phyloP scores from a whole-genome alignment of 2,888 invertebrate genomes.

The Orthosia incerta region DNA sequence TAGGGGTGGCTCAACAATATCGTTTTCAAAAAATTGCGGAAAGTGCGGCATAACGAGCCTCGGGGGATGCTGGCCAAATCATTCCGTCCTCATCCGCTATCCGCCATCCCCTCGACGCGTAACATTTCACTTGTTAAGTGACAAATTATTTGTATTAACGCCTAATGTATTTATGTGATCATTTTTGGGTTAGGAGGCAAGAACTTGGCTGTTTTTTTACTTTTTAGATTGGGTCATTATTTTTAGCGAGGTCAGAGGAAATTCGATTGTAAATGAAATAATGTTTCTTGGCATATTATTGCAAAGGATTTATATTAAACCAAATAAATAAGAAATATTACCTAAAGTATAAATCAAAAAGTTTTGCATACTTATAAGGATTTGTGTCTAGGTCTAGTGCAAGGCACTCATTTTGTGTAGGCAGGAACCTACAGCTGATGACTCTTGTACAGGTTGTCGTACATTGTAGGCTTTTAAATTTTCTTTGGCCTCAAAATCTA shows the following conservation, averaged over 20 bases:
- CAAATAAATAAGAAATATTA: background rate
- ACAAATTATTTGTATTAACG: constrained; percentile 61
- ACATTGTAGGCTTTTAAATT: too few relatives aligned
- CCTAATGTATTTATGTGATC: constrained; percentile 49
- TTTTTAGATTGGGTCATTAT: constrained; percentile 47
- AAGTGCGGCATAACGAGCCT: constrained; percentile 67
- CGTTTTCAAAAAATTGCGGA: constrained; percentile 76
- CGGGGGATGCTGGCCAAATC: constrained; percentile 61
- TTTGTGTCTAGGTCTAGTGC: background rate
- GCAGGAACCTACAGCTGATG: too few relatives aligned
- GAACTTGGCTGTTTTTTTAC: constrained; percentile 17
- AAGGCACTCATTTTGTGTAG: background rate
- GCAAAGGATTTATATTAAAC: background rate
- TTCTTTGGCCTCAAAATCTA: too few relatives aligned
- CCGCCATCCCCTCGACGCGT: constrained; percentile 42
- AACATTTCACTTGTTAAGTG: constrained; percentile 43
- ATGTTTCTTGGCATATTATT: constrained; percentile 9
- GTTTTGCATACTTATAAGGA: too few relatives aligned
- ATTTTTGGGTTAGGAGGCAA: constrained; percentile 23
- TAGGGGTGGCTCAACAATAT: constrained; percentile 71
- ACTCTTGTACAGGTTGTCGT: too few relatives aligned
- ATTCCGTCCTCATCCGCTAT: constrained; percentile 14
- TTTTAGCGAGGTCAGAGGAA: background rate
- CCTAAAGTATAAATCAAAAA: too few relatives aligned
- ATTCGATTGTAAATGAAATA: constrained; percentile 12